A percentile compares a stretch with the other conserved stretches of the same genome.
phyloP scores from a whole-genome alignment of 2,888 invertebrate species.

The Iphiclides podalirius region DNA sequence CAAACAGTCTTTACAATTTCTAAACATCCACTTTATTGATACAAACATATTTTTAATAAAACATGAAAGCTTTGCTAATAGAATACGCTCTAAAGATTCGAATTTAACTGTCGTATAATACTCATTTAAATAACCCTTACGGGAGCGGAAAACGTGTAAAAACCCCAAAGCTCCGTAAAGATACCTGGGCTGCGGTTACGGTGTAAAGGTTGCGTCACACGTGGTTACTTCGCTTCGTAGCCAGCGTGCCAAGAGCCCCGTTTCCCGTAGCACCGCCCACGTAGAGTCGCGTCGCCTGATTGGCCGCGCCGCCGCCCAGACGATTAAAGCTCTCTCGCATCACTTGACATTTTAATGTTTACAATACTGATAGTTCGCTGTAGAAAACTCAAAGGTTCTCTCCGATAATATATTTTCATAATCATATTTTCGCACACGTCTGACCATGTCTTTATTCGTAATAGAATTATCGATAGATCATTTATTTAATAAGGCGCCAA shows the following conservation, averaged over 20 bases:
- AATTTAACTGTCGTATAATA: too few species aligned
- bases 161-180: conserved; percentile 2
- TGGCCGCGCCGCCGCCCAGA: conserved; percentile 65
- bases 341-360: conserved; percentile 78
- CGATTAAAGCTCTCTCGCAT: conserved; percentile 58
- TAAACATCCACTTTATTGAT: too few species aligned
- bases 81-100: too few species aligned
- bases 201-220: conserved; percentile 35
- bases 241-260: conserved; percentile 33
- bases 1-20: too few species aligned
- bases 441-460: background rate
- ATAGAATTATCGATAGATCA: too few species aligned
- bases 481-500: too few species aligned
- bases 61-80: too few species aligned
- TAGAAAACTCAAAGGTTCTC: background rate
- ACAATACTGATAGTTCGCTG: conserved; percentile 41
- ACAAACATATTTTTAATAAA: too few species aligned
- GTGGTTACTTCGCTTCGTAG: conserved; percentile 61
- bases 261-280: conserved; percentile 58
- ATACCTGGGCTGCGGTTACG: conserved; percentile 5
- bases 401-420: background rate
- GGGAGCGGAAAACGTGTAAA: background rate
- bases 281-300: conserved; percentile 46
- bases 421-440: conserved; percentile 31
- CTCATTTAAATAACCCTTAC: too few species aligned